Conservation (phyloP, 2,888 invertebrate genomes). For the Lochmaea crataegi region DNA sequence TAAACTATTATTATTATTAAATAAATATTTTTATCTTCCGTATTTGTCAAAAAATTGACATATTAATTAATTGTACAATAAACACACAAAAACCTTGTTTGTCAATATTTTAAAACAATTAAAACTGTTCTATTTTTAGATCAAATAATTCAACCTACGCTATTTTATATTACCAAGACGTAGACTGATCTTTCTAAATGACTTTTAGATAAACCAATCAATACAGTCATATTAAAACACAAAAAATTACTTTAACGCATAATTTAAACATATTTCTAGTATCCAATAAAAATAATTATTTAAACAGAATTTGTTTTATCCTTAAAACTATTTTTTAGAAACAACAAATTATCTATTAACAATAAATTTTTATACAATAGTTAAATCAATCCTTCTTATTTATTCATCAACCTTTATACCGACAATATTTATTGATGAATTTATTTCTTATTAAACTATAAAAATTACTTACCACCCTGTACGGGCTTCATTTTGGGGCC, state of each 20-base stretch:
- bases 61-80: too few relatives aligned
- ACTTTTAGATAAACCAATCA: background rate
- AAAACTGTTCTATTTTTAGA: background rate
- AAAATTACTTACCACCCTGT: slow-evolving; percentile 64
- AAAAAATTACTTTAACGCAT: too few relatives aligned
- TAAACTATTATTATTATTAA: too few relatives aligned
- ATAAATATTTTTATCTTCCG: too few relatives aligned
- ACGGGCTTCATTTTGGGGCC: slow-evolving; percentile 72
- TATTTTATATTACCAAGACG: background rate
- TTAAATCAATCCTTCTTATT: too few relatives aligned
- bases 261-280: too few relatives aligned
- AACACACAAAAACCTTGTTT: background rate
- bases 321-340: too few relatives aligned
- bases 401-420: background rate
- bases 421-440: slow-evolving; percentile 11
- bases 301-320: too few relatives aligned
- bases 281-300: too few relatives aligned
- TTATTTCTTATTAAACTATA: slow-evolving; percentile 7
- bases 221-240: background rate
- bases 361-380: too few relatives aligned
- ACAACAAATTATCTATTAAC: too few relatives aligned
- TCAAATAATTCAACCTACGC: background rate
- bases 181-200: background rate
- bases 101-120: background rate
- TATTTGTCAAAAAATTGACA: too few relatives aligned